Base-by-base conservation (phyloP, 2,113 vertebrate species). In the Prunella fulvescens region DNA sequence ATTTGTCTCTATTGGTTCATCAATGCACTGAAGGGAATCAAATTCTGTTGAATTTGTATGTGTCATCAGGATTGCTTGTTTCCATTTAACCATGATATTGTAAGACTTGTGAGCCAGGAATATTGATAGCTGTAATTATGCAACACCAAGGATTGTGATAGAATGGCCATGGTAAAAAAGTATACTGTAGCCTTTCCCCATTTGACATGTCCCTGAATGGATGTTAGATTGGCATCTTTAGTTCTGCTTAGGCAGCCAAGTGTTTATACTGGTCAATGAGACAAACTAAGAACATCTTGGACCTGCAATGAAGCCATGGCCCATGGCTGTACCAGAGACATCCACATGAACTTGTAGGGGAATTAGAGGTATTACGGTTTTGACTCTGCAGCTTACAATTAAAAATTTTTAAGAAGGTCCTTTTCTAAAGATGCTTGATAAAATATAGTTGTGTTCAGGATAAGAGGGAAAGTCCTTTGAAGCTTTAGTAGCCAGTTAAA, bases 181-280 rank as follows among this genome's bases (percentile, higher is more conserved):
- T 15, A 15, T n/a, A 5, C 3, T 18, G 5, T 35, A 77, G 15
- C 17, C 33, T 85, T 93, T 77, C 26, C 14, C 3, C 3, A 0
- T 62, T 45, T 73, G 61, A 19, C 12, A 9, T 42, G 23, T 39
- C 29, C 9, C 14, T 79, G 47, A 71, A 13, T 18, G 25, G 14
- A 40, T 73, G 12, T 48, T 66, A 58, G 65, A 53, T 44, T 82
- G 58, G 14, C 29, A 50, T 81, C 22, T 40, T 61, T 33, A 66
- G 25, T 79, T 91, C 28, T 81, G 15, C 25, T 14, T 58, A 35
- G 18, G 29, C 19, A 88, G 23, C 44, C 12, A 57, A 42, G 10
- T 23, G 4, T 74, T 70, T 28, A 4, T 56, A n/a, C 28, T 53
- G 54, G 8, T 42, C 2, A 1, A 5, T 64, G 69, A 76, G 22